These are phyloP conservation scores for Nemapogon koenigi DNA, from an alignment of 2,888 invertebrate species.

Conservation along the genomic window DNA sequence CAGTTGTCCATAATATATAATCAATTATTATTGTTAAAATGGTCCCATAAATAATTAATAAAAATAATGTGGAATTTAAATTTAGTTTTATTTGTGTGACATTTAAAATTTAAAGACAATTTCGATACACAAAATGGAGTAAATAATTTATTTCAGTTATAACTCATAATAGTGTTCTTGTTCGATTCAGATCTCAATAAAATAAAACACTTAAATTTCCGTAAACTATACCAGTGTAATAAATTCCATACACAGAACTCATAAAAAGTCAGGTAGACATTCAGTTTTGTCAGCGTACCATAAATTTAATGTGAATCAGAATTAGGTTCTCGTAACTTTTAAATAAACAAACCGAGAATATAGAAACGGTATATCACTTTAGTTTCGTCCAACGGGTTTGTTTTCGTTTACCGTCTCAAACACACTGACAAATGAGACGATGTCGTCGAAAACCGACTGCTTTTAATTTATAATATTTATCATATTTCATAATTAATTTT, in stretches of 20 bases:
- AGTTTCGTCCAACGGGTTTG: conserved; percentile 2
- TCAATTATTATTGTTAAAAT: too few relatives aligned
- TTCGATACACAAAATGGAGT: too few relatives aligned
- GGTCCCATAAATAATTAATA: too few relatives aligned
- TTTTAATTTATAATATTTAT: conserved; percentile 36
- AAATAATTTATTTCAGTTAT: too few relatives aligned
- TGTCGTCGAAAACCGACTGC: conserved; percentile 14
- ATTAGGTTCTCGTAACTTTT: conserved; percentile 40
- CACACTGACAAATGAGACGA: conserved; percentile 18
- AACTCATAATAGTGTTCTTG: too few relatives aligned
- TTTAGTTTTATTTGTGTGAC: too few relatives aligned
- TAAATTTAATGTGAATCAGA: conserved; percentile 40
- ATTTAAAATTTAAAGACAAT: too few relatives aligned
- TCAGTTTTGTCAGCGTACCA: conserved; percentile 35
- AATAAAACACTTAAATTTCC: conserved; percentile 34
- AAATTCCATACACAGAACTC: conserved; percentile 42
- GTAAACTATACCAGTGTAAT: conserved; percentile 41
- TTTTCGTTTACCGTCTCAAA: conserved; percentile 5
- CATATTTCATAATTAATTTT: conserved; percentile 35
- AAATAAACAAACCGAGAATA: conserved; percentile 38
- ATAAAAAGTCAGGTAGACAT: conserved; percentile 46
- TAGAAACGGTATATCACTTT: conserved; percentile 17
- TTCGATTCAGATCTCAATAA: conserved; percentile 10
- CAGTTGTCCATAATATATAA: too few relatives aligned
- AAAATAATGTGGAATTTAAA: too few relatives aligned